Percentiles rank a stretch among this genome's conserved stretches.
Evolutionary conservation across 2,888 invertebrate genomes (phyloP).

Genomic region (Steinernema scapterisci): DNA sequence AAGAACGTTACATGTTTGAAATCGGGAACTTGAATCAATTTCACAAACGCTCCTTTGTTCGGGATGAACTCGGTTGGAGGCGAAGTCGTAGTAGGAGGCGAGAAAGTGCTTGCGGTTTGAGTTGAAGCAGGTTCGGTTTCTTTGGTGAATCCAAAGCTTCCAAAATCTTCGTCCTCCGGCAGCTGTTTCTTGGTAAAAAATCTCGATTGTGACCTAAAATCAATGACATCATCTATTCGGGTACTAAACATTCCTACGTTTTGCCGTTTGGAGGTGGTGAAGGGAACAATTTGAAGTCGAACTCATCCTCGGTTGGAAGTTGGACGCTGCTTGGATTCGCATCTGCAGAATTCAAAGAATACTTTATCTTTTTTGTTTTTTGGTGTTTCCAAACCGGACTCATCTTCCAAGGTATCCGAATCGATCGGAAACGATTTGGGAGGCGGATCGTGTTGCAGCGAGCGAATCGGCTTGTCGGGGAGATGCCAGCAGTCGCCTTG

Average conservation of each 20-base stretch:
- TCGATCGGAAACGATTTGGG: constrained; percentile 29
- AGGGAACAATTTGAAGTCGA: constrained; percentile 27
- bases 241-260: background rate
- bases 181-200: background rate
- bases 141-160: background rate
- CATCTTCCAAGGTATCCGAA: background rate
- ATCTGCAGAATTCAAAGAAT: background rate
- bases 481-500: constrained; percentile 50
- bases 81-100: background rate
- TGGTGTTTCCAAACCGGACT: background rate
- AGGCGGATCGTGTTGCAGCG: constrained; percentile 23
- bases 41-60: background rate
- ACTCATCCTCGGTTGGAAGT: background rate
- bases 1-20: no score
- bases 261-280: constrained; percentile 7
- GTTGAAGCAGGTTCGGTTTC: background rate
- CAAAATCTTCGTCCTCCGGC: background rate
- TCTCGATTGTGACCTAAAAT: background rate
- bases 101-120: background rate
- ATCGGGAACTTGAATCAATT: constrained; percentile 1
- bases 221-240: background rate
- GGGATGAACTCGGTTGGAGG: background rate
- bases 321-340: constrained; percentile 3
- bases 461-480: constrained; percentile 47
- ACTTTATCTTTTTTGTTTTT: background rate